These are phyloP conservation scores for pig (Sus scrofa) DNA, from an alignment of 2,113 vertebrate genomes.

Conservation along the genomic window T2T-Sscrofa CM000813.6:24963001-24963500, in stretches of 20 bases:
- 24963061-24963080: neutral
- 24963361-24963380: constrained; percentile 57
- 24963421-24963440: constrained; percentile 66
- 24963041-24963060: neutral
- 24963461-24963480: constrained; percentile 71
- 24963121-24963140: neutral
- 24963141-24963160: neutral
- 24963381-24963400: constrained; percentile 50
- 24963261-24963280: neutral
- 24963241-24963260: neutral
- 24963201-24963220: fast-evolving
- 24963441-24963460: constrained; percentile 62
- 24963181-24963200: neutral
- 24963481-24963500: constrained; percentile 70
- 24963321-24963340: constrained; percentile 72
- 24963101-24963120: neutral
- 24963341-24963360: constrained; percentile 76
- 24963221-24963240: neutral
- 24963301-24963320: constrained; percentile 59
- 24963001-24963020: neutral
- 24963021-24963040: neutral
- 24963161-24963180: neutral
- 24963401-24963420: constrained; percentile 39
- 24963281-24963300: constrained; percentile 61
- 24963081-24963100: neutral